Base-by-base conservation (phyloP, 2,888 invertebrate genomes). In the Calameuta filiformis region DNA sequence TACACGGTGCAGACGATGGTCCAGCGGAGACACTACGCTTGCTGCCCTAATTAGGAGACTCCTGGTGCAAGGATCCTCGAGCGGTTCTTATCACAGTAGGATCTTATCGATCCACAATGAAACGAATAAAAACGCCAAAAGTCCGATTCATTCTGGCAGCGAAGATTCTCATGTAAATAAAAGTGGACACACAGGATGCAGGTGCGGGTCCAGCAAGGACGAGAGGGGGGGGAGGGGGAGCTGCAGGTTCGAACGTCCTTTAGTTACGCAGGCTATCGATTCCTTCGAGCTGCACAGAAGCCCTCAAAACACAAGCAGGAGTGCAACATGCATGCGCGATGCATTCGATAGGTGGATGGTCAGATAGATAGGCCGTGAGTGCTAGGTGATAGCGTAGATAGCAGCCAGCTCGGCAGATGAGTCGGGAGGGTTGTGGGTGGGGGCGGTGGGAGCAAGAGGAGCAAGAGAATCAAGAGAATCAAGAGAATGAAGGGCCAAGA, bases 201-300 rank as follows among this genome's bases (percentile, higher is more conserved):
- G 56, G 23, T 56, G 56, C 56, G 56, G 9, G 6, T 56, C 56
- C 6, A 9, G 15, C 4, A 31, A 56, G 73, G 73, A 73, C 73
- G 68, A 56, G 68, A 31, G 77, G 68, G 73, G 33, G 33, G 2
- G 33, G 33, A 0, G 4, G 33, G 33, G 4, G 33, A 33, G 74
- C 34, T 73, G 73, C 71, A 73, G 56, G 73, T 86, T 85, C 84
- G 84, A 87, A 86, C 88, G 85, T 85, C 87, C 84, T 85, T 86
- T 85, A 85, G 88, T 88, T 86, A 86, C 88, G 87, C 87, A 85
- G 85, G 85, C 85, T 87, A 88, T 88, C 88, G 88, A 87, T 88
- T 88, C 87, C 87, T 86, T 85, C 84, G 84, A 84, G 82, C 35
- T 15, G 71, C 81, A 80, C 81, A 82, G 85, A 84, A 86, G 86